Evolutionary conservation across 2,888 invertebrate species (phyloP).

Genomic region (Melanchra persicariae): DNA sequence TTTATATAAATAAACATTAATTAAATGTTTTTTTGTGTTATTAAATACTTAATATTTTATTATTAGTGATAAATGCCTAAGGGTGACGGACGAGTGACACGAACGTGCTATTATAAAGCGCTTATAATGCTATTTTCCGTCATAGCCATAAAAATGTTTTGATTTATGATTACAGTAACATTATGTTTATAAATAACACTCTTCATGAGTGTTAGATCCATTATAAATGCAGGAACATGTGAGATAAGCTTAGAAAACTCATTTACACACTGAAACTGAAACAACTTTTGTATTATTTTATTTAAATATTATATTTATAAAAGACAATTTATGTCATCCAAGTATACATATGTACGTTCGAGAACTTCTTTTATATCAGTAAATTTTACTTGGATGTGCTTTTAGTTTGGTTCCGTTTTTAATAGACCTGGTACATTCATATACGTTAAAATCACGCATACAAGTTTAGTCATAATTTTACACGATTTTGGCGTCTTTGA

Average conservation of each 20-base stretch:
- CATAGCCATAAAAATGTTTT: constrained; percentile 27
- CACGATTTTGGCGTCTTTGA: background rate
- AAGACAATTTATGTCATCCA: background rate
- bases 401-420: background rate
- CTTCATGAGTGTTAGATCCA: background rate
- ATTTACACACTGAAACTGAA: background rate
- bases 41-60: constrained; percentile 23
- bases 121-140: constrained; percentile 17
- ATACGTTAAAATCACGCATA: background rate
- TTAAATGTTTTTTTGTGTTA: background rate
- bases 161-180: constrained; percentile 29
- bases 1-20: no score
- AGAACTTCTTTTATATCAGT: background rate
- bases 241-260: background rate
- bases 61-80: background rate
- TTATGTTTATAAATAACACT: constrained; percentile 19
- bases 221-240: background rate
- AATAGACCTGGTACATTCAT: background rate
- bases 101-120: constrained; percentile 27
- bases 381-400: background rate
- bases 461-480: background rate
- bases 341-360: background rate
- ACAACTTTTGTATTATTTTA: background rate
- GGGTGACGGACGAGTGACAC: constrained; percentile 11
- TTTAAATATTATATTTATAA: background rate